Base-by-base conservation (phyloP, 2,797 vertebrate genomes). In the Protosalanx chinensis region DNA sequence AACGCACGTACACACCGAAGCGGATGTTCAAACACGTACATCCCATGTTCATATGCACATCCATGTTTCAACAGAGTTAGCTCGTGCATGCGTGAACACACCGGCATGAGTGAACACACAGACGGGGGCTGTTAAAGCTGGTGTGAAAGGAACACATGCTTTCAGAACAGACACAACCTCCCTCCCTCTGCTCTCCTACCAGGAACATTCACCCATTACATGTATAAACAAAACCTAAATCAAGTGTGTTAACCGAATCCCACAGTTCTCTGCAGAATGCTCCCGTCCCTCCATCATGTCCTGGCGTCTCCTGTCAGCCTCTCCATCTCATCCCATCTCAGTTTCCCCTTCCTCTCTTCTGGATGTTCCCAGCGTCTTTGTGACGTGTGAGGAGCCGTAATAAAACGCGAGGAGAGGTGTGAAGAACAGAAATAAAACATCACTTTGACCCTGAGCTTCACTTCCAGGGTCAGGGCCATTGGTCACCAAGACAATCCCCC, bases 351-450 rank as follows among this genome's bases (percentile, higher is more conserved):
- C 51, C 51, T n/a, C 51, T 16, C 18, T 1, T n/a, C 59, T 4
- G 18, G 18, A n/a, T 1, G 10, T 53, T 61, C 64, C 20, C 37
- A 2, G 27, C 32, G 56, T 67, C 64, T 67, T 49, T 16, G 37
- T 75, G 76, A 79, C 77, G 74, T 79, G 81, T 81, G 82, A 59
- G 76, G 23, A 1, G 23, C 23, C 23, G 23, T 27, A 27, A 27
- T 27, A 27, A 27, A 27, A 27, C 23, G 23, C 23, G 23, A 27
- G 23, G 23, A 27, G 23, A 27, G 23, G 23, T 27, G 23, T 27
- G 23, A 84, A 79, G 81, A 73, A 67, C 75, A 63, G 67, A 78
- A 79, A 82, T 81, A 76, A 71, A 81, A 77, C 62, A 20, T 37
- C 75, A 23, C 60, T 1, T 56, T 64, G 78, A 86, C 82, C 82